Base-by-base conservation (phyloP, 1,140 invertebrate species). In the Tetramorium parvispinum region DNA sequence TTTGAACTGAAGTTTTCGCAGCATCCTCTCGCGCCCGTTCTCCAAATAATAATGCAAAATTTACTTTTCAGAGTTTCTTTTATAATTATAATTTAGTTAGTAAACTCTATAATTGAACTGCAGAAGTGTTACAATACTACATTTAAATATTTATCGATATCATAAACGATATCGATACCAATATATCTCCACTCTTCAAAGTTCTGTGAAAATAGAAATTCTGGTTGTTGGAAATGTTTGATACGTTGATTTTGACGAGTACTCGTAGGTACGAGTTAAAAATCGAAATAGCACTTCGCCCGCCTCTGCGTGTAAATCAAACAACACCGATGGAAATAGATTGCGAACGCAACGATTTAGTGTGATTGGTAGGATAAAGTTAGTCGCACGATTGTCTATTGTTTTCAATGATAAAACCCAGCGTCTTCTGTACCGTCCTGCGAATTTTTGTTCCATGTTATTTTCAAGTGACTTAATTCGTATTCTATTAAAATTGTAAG, bases 311-410 rank as follows among this genome's bases (percentile, higher is more conserved):
- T 83, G 68, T 83, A 83, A 83, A 83, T 83, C 79, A 59, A 83
- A 83, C 53, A 73, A 82, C 53, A 55, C 40, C 46, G 78, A 21
- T 68, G 65, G 40, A 68, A 68, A 57, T 83, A 71, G 53, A 83
- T 75, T 59, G 49, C 40, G 68, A 83, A 83, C 18, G 79, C 53
- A 83, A 83, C 79, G 79, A 83, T 73, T 73, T 73, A 83, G 79
- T 61, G 79, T 73, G 79, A 75, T 83, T 73, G 68, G 68, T 83
- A 83, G 53, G 21, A 49, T 73, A 59, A 73, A 82, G 68, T 83
- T 61, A 75, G 37, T 55, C 8, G 46, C 68, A 68, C 68, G 40
- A 75, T 83, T 83, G 40, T 68, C 13, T 66, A 27, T 82, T 55
- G 37, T 55, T 55, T 32, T 73, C 37, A 3, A 37, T 57, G 21